A percentile compares a stretch with the other conserved stretches of the same genome.
Evolutionary conservation across 2,113 vertebrate species (phyloP).

Genomic region (Eupsittula cactorum): DNA sequence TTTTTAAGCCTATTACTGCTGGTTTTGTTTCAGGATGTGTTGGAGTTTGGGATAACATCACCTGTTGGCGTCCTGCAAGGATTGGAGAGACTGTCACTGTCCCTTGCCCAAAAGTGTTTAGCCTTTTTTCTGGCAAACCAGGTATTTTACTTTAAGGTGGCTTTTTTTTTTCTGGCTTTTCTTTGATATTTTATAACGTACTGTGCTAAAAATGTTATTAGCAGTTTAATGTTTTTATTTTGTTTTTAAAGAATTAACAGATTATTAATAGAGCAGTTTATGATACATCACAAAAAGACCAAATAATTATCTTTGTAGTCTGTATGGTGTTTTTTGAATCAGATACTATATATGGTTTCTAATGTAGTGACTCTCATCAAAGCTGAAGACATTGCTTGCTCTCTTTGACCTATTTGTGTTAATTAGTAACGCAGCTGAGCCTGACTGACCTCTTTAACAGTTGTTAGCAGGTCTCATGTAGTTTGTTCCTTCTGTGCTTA

Average conservation of each 20-base stretch:
- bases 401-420: not conserved
- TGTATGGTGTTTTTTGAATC: not conserved
- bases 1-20: not conserved
- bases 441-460: not conserved
- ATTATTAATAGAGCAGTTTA: not conserved
- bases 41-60: slow-evolving; percentile 84
- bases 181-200: not conserved
- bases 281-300: not conserved
- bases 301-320: not conserved
- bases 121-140: slow-evolving; percentile 69
- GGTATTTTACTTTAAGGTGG: slow-evolving; percentile 66
- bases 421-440: not conserved
- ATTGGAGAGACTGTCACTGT: slow-evolving; percentile 82
- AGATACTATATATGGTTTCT: not conserved
- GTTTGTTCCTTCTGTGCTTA: not conserved
- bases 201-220: not conserved
- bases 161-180: not conserved
- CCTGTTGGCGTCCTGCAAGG: slow-evolving; percentile 79
- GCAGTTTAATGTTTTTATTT: not conserved
- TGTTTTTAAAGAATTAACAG: not conserved
- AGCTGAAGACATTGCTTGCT: not conserved
- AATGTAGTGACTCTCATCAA: not conserved
- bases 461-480: not conserved
- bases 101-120: slow-evolving; percentile 79
- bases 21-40: slow-evolving; percentile 71